These are phyloP conservation scores for Phrynosoma platyrhinos DNA, from an alignment of 2,113 vertebrate genomes.

Conservation along the genomic window DNA sequence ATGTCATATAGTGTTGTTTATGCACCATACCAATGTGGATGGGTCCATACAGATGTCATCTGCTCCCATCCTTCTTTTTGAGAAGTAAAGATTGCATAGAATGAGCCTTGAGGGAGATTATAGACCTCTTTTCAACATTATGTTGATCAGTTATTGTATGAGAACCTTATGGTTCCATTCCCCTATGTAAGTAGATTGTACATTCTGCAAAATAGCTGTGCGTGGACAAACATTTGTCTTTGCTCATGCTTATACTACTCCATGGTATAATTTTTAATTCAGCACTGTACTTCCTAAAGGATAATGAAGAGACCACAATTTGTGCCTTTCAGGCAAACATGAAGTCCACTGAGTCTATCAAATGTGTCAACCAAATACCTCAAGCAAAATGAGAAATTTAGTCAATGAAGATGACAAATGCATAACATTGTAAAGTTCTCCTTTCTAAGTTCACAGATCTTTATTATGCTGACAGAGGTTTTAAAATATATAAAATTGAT, in stretches of 20 bases:
- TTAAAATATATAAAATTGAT: background rate
- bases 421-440: background rate
- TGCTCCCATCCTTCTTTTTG: no score
- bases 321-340: conserved; percentile 7
- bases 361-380: background rate
- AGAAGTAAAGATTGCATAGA: background rate
- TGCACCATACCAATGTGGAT: no score
- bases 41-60: no score
- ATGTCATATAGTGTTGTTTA: background rate
- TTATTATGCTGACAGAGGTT: background rate
- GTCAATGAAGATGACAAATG: background rate
- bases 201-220: no score
- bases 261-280: background rate
- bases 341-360: background rate
- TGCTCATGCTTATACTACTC: background rate
- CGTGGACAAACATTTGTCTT: background rate
- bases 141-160: no score
- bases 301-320: conserved; percentile 6
- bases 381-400: background rate
- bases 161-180: background rate
- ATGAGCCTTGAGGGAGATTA: no score
- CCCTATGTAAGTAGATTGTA: background rate
- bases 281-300: background rate
- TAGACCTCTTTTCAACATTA: no score
- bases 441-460: background rate